phyloP scores from a whole-genome alignment of 2,888 invertebrate species.

The Celastrina argiolus region DNA sequence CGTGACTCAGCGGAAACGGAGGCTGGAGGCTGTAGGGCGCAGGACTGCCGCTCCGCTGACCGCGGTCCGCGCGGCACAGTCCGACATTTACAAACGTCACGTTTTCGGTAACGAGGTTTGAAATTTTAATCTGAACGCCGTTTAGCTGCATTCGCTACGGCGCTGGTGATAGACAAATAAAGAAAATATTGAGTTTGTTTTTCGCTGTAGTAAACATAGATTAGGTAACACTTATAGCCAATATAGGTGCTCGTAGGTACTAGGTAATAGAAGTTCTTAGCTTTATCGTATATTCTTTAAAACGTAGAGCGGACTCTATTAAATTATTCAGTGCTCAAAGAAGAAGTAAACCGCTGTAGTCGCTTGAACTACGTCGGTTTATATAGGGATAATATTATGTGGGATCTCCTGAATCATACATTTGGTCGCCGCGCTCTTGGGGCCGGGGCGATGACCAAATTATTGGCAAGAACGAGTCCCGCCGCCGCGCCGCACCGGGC shows the following conservation, averaged over 20 bases:
- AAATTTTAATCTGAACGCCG: constrained; percentile 51
- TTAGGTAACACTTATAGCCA: neutral
- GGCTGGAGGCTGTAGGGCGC: constrained; percentile 51
- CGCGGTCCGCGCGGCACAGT: neutral
- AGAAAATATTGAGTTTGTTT: neutral
- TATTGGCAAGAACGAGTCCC: constrained; percentile 67
- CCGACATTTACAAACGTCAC: constrained; percentile 33
- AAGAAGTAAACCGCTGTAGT: too few relatives aligned
- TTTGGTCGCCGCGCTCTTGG: constrained; percentile 25
- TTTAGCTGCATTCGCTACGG: neutral
- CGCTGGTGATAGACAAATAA: neutral
- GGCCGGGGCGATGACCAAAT: constrained; percentile 68
- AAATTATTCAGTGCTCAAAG: neutral
- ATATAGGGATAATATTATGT: neutral
- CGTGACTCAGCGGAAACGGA: constrained; percentile 60
- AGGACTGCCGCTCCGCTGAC: neutral
- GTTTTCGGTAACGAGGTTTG: constrained; percentile 62
- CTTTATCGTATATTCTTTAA: neutral
- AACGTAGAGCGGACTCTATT: neutral
- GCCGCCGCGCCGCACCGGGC: constrained; percentile 37
- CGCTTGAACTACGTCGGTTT: too few relatives aligned
- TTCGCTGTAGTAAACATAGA: too few relatives aligned
- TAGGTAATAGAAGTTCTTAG: neutral
- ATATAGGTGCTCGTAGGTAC: too few relatives aligned
- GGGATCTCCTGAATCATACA: too few relatives aligned